Percentiles rank a stretch among this genome's conserved stretches.
These are phyloP conservation scores for Lophura nycthemera DNA, from an alignment of 2,113 vertebrate species.

Conservation along the genomic window DNA sequence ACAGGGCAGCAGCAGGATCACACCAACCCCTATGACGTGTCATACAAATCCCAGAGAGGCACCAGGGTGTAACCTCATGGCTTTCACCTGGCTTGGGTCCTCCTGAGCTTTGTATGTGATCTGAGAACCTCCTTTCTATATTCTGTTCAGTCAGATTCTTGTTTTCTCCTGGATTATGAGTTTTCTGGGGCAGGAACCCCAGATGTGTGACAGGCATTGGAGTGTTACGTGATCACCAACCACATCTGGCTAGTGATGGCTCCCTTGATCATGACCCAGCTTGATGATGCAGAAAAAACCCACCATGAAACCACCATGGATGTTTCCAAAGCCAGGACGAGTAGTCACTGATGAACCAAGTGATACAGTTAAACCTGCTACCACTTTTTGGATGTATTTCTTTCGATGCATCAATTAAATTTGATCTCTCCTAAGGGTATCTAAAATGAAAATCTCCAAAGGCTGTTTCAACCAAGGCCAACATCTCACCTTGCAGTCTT, in stretches of 20 bases:
- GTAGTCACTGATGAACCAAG: not conserved
- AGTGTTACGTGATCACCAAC: not conserved
- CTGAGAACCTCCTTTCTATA: not conserved
- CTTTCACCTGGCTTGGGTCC: not conserved
- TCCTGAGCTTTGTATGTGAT: not conserved
- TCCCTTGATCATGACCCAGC: not conserved
- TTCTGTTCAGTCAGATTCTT: not conserved
- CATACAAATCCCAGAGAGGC: not conserved
- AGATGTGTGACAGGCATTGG: accelerated
- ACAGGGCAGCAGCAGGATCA: not conserved
- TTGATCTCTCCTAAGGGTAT: not conserved
- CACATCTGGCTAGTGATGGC: not conserved
- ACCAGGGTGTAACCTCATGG: not conserved
- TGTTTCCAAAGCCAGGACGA: not conserved
- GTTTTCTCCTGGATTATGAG: not conserved
- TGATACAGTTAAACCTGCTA: accelerated
- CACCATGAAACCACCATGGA: accelerated
- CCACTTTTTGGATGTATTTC: not conserved
- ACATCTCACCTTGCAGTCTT: not conserved
- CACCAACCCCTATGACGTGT: accelerated
- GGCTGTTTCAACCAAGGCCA: not conserved
- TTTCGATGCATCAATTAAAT: not conserved
- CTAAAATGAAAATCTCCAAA: not conserved
- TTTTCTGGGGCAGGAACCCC: not conserved
- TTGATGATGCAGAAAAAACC: not conserved